Evolutionary conservation across 2,113 vertebrate genomes (phyloP).

Genomic region (Engystomops pustulosus): DNA sequence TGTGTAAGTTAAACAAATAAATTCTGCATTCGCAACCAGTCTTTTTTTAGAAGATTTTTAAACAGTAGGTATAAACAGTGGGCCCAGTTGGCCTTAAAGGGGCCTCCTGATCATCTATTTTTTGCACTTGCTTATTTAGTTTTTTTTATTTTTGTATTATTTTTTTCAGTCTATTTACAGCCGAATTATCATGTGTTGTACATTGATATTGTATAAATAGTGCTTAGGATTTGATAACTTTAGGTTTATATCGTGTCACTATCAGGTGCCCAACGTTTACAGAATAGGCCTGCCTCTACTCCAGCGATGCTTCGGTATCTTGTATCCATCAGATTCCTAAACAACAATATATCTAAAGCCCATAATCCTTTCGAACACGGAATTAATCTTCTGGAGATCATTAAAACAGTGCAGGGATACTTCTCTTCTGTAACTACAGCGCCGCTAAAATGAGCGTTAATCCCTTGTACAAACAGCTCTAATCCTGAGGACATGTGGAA

Average conservation of each 20-base stretch:
- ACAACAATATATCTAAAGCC: conserved; percentile 63
- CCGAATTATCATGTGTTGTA: not conserved
- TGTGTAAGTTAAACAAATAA: too few species aligned
- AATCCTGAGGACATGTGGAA: conserved; percentile 61
- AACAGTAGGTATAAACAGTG: too few species aligned
- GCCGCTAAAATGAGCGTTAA: conserved; percentile 66
- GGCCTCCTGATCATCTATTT: too few species aligned
- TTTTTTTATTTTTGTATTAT: not conserved
- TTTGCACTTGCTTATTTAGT: not conserved
- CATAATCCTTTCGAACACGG: conserved; percentile 69
- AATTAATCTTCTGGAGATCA: conserved; percentile 67
- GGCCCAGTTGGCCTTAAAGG: too few species aligned
- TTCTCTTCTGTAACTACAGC: conserved; percentile 39
- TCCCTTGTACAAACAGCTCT: conserved; percentile 66
- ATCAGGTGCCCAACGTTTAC: not conserved
- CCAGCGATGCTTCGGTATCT: conserved; percentile 41
- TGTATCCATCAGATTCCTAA: conserved; percentile 51
- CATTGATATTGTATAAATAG: not conserved
- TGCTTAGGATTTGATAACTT: not conserved
- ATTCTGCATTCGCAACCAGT: too few species aligned
- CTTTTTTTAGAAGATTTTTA: too few species aligned
- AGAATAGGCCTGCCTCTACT: conserved; percentile 4
- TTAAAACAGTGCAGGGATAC: conserved; percentile 62
- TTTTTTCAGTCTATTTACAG: not conserved
- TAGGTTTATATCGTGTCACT: not conserved